Evolutionary conservation across 2,797 vertebrate species (phyloP), one percentile per base, ranked within the genome.

Genomic region (Ceyx erithaca): DNA sequence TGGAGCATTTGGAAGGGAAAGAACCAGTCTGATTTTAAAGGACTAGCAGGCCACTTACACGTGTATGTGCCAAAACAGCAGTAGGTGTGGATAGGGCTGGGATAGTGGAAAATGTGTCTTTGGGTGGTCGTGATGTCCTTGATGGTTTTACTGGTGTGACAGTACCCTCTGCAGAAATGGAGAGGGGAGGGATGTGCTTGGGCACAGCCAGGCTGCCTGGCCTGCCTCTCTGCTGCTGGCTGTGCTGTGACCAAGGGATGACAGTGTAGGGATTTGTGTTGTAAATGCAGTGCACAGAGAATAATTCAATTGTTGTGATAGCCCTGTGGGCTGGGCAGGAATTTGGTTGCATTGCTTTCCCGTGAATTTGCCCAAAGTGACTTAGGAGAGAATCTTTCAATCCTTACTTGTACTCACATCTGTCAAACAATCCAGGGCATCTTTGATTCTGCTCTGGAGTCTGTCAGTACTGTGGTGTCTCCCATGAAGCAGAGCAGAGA

Each of bases 151-250:
- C 12, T 59, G 62, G 22, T 10, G 2, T 3, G 21, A 19, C 33
- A 31, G 2, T 52, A 37, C 59, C 30, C 0, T 0, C 22, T 54
- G 20, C 54, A 12, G n/a, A 33, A 49, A 6, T 2, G 4, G 52
- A 31, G 22, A 48, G 2, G 4, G 54, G 16, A 57, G 61, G 37
- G 45, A 5, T 40, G 31, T 40, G 25, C 35, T 1, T 1, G 58
- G 49, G 55, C 46, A 20, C 4, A 4, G 54, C 37, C 25, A 17
- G 75, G 30, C 51, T 81, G 31, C 63, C 37, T 55, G 58, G 23
- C 5, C 69, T 33, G 15, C 22, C 10, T 20, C 28, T 22, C 14
- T 1, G 1, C 14, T 54, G 43, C 68, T 63, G 67, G 12, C 49
- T 52, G 15, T n/a, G 70, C 37, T 52, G 21, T 30, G 28, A 25